Evolutionary conservation across 2,797 vertebrate genomes (phyloP), one percentile per base, ranked within the genome.

Genomic region (Sebastes paucispinis): DNA sequence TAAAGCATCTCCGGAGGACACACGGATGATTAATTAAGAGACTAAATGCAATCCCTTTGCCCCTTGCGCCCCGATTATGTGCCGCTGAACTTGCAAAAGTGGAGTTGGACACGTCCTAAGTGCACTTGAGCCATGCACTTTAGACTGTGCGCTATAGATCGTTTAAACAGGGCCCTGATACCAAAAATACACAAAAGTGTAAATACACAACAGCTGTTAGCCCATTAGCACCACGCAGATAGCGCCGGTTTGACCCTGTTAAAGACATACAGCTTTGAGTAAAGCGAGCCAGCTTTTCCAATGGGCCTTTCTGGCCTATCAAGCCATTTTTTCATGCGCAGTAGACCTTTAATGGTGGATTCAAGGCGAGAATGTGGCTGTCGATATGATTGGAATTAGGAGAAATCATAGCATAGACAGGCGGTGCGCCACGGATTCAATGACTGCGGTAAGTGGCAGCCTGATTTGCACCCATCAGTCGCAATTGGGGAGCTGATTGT

Each of bases 381-480:
- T 86, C 62, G 50, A 90, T 87, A 82, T 22, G 64, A 64, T 29
- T 80, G 47, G 27, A 73, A 73, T 58, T 36, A 64, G 60, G 60
- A 85, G 55, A 70, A 69, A 83, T 80, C 83, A 74, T 69, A 50
- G 43, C 43, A 88, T 36, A 64, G 77, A 34, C 70, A 87, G 60
- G 68, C 67, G 22, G 69, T n/a, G 72, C 80, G 78, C 67, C 13
- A 8, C 78, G 77, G 75, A 82, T 72, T 85, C 82, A 77, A 60
- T 81, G 79, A 81, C 81, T 83, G 69, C 9, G 12, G 77, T 83
- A 87, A 89, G 85, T 77, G 78, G 87, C 64, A 54, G 75, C 43
- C 63, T 85, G 84, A 93, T 90, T 88, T 88, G 85, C 71, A 85
- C 59, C 79, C 78, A 84, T 89, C 86, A 87, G 68, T 65, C 71